Evolutionary conservation across 1,140 invertebrate species (phyloP).

Genomic region (Lordiphosa stackelbergi): DNA sequence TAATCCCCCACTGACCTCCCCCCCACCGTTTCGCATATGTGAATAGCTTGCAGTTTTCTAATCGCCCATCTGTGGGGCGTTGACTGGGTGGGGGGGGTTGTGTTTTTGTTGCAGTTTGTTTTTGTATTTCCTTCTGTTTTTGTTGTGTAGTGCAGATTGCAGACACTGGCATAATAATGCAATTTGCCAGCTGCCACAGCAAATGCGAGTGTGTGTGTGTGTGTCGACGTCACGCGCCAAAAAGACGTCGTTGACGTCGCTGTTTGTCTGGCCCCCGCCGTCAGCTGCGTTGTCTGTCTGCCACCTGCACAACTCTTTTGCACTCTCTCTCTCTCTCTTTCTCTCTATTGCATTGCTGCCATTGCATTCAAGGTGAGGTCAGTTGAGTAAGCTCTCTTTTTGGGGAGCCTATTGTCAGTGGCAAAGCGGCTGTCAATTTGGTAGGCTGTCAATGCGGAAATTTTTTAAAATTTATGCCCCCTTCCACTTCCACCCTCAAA

Average conservation of each 20-base stretch:
- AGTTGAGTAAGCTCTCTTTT: too few species aligned
- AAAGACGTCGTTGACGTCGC: conserved; percentile 52
- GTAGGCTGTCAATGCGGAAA: too few species aligned
- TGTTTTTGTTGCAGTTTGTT: conserved; percentile 70
- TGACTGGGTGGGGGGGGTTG: conserved; percentile 10
- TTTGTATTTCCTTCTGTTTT: conserved; percentile 29
- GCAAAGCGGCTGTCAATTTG: too few species aligned
- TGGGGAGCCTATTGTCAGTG: too few species aligned
- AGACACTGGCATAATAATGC: conserved; percentile 76
- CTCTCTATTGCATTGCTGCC: conserved; percentile 1
- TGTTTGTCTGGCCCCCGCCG: conserved; percentile 26
- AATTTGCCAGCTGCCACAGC: conserved; percentile 68
- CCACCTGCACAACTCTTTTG: conserved; percentile 3
- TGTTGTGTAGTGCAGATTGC: conserved; percentile 60
- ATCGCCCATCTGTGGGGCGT: conserved; percentile 28
- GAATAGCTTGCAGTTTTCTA: conserved; percentile 26
- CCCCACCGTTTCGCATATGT: background rate
- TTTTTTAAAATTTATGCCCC: background rate
- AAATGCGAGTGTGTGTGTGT: conserved; percentile 3
- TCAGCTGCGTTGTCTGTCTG: conserved; percentile 11
- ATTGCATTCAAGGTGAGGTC: conserved; percentile 2
- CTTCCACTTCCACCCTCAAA: background rate
- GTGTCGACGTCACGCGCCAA: conserved; percentile 69
- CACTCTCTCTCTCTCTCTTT: conserved; percentile 3
- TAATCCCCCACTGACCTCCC: conserved; percentile 34